A percentile compares a stretch with the other conserved stretches of the same genome.
phyloP scores from a whole-genome alignment of 2,888 invertebrate species.

The Gortyna flavago region DNA sequence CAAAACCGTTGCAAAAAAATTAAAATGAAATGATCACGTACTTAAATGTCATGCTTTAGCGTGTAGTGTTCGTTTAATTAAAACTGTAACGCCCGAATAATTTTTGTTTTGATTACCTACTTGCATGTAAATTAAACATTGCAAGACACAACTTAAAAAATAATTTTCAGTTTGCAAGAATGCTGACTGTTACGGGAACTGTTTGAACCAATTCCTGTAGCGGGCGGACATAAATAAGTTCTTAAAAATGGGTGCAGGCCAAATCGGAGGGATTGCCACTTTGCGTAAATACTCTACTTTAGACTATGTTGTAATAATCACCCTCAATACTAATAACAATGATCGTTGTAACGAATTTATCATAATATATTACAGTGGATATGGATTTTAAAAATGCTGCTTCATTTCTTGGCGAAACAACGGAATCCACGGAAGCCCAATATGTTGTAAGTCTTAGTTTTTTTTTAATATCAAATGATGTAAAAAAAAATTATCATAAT shows the following conservation, averaged over 20 bases:
- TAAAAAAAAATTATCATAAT: too few species aligned
- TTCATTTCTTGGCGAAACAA: conserved; percentile 75
- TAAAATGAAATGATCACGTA: neutral
- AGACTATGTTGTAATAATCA: neutral
- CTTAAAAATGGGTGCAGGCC: conserved; percentile 77
- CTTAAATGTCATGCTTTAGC: neutral
- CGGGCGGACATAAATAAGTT: neutral
- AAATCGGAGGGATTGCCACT: conserved; percentile 79
- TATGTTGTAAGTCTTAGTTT: conserved; percentile 75
- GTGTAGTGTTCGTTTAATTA: conserved; percentile 41
- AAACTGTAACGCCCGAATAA: conserved; percentile 43
- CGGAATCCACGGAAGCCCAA: conserved; percentile 78
- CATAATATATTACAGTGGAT: conserved; percentile 76
- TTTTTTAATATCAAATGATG: neutral
- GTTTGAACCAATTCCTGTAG: neutral
- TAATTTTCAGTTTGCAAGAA: conserved; percentile 2
- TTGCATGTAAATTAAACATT: conserved; percentile 2
- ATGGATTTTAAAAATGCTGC: conserved; percentile 84
- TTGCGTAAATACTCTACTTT: conserved; percentile 67
- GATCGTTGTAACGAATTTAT: neutral
- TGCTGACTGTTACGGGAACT: neutral
- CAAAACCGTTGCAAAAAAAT: neutral
- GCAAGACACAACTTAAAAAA: neutral
- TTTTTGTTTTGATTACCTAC: conserved; percentile 57
- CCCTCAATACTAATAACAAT: neutral